Evolutionary conservation across 53 echinoderm and acorn worm species (phyloP).

Genomic region (Patiria pectinifera): DNA sequence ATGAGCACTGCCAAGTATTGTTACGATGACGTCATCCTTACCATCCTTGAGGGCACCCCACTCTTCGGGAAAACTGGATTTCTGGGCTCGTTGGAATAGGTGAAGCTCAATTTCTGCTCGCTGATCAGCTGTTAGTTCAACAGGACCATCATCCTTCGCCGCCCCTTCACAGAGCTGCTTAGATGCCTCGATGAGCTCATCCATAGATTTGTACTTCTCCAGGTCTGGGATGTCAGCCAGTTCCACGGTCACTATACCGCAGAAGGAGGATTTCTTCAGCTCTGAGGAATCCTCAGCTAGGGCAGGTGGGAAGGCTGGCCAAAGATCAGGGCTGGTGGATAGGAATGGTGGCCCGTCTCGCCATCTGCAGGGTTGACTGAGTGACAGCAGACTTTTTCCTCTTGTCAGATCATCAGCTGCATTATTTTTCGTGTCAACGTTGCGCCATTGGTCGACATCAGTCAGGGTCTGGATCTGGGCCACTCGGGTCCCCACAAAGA

Average conservation of each 20-base stretch:
- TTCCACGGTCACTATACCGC: conserved; percentile 35
- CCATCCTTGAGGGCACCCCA: too few relatives aligned
- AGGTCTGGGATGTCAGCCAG: conserved; percentile 1
- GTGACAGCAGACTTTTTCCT: neutral
- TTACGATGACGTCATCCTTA: too few relatives aligned
- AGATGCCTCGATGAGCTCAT: neutral
- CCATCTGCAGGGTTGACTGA: neutral
- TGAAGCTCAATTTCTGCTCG: too few relatives aligned
- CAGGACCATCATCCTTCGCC: neutral
- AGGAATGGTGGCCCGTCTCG: conserved; percentile 35
- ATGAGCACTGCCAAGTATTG: too few relatives aligned
- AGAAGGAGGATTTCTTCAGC: conserved; percentile 12
- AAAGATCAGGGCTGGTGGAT: neutral
- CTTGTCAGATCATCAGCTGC: neutral
- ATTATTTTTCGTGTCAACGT: too few relatives aligned
- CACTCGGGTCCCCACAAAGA: conserved; percentile 1
- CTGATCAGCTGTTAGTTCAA: too few relatives aligned
- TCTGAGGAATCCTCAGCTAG: conserved; percentile 1
- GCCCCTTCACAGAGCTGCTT: neutral
- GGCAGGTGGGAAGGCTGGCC: conserved; percentile 16
- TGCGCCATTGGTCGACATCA: conserved; percentile 6
- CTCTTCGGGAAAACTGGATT: too few relatives aligned
- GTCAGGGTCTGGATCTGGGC: conserved; percentile 5
- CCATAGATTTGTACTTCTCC: neutral
- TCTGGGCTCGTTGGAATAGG: too few relatives aligned